Conservation (phyloP, 2,797 vertebrate species). For the Nasua narica region DNA sequence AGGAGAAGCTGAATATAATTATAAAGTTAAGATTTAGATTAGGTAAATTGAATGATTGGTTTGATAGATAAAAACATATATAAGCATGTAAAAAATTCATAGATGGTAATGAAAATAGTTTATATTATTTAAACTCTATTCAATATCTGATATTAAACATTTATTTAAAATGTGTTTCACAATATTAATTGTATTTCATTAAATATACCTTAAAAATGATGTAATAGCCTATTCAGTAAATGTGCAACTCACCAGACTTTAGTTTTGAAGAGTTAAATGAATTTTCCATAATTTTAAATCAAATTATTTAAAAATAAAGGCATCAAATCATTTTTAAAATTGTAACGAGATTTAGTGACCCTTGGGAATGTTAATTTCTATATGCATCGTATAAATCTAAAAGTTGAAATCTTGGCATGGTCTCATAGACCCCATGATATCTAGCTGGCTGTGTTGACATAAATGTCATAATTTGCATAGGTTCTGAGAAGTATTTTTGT, state of each 20-base stretch:
- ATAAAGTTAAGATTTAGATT: slow-evolving; percentile 69
- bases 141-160: background rate
- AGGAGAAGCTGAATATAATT: slow-evolving; percentile 88
- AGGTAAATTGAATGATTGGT: background rate
- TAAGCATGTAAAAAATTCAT: background rate
- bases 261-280: background rate
- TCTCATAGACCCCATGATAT: background rate
- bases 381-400: background rate
- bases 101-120: background rate
- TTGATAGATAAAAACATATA: background rate
- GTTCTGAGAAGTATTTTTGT: background rate
- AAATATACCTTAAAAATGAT: background rate
- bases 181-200: background rate
- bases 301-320: background rate
- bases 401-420: background rate
- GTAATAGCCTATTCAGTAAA: background rate
- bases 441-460: background rate
- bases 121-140: background rate
- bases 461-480: background rate
- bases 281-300: background rate
- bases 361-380: background rate
- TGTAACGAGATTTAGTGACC: background rate
- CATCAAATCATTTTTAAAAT: background rate
- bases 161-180: background rate
- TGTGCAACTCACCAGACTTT: background rate